A percentile compares a stretch with the other conserved stretches of the same genome.
phyloP scores from a whole-genome alignment of 2,797 vertebrate genomes.

The Micropoecilia bifurca region DNA sequence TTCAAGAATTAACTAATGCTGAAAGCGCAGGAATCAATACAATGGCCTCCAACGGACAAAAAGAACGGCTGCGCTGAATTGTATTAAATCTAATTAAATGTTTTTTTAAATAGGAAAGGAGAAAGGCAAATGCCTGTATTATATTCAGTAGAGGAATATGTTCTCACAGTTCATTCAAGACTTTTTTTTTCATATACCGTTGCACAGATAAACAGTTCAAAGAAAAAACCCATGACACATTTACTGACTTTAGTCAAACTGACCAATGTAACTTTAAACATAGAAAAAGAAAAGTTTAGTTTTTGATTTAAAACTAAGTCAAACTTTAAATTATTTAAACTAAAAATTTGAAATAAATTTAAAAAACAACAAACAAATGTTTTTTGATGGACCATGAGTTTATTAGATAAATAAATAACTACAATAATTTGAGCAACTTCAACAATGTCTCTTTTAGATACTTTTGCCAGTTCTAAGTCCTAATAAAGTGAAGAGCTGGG shows the following conservation, averaged over 20 bases:
- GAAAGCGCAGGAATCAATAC: constrained; percentile 38
- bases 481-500: not conserved
- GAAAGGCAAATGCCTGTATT: not conserved
- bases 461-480: not conserved
- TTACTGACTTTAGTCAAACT: not conserved
- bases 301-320: too few relatives aligned
- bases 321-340: too few relatives aligned
- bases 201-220: not conserved
- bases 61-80: not conserved
- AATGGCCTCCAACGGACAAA: constrained; percentile 36
- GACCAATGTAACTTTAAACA: not conserved
- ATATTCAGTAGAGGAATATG: not conserved
- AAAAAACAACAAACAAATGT: too few relatives aligned
- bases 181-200: not conserved
- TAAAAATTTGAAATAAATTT: too few relatives aligned
- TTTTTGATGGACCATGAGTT: too few relatives aligned
- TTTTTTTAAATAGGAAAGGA: not conserved
- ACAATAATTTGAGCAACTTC: not conserved
- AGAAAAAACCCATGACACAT: not conserved
- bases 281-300: not conserved
- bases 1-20: constrained; percentile 47
- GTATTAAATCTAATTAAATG: constrained; percentile 10
- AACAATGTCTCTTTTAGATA: not conserved
- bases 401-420: not conserved
- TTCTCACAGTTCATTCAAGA: not conserved